Conservation (phyloP, 2,797 vertebrate genomes). For the Mus spretus region DNA sequence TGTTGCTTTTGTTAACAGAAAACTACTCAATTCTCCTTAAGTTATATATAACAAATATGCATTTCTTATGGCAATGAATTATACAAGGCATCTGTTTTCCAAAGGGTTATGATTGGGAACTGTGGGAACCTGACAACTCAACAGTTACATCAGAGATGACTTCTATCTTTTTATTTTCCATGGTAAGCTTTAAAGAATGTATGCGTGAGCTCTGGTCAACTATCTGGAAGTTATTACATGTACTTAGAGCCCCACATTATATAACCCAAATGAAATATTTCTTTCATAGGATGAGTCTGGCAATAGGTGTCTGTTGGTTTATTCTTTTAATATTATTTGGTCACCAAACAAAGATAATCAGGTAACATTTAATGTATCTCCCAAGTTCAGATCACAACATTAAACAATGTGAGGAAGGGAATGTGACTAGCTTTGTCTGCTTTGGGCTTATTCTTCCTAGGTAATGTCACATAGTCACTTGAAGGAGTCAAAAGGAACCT, state of each 20-base stretch:
- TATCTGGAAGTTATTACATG: constrained; percentile 68
- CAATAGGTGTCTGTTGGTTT: not conserved
- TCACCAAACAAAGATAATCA: constrained; percentile 63
- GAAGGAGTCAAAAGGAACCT: constrained; percentile 45
- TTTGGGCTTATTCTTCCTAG: not conserved
- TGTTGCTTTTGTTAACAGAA: not conserved
- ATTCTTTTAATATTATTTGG: constrained; percentile 40
- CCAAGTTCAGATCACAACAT: not conserved
- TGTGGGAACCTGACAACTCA: not conserved
- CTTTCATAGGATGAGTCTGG: constrained; percentile 20
- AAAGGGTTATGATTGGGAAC: not conserved
- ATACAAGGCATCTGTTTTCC: not conserved
- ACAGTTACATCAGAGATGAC: constrained; percentile 12
- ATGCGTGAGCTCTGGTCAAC: constrained; percentile 9
- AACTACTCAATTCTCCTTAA: constrained; percentile 25
- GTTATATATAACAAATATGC: constrained; percentile 3
- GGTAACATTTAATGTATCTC: not conserved
- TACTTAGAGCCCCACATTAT: constrained; percentile 33
- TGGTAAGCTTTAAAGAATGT: constrained; percentile 64
- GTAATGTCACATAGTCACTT: not conserved
- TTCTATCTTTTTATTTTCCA: constrained; percentile 50
- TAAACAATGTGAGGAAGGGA: not conserved
- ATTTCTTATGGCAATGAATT: constrained; percentile 57
- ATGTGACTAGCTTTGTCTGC: not conserved
- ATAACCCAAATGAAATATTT: constrained; percentile 49